These are phyloP conservation scores for Mythimna impura DNA, from an alignment of 2,888 invertebrate species.

Conservation along the genomic window DNA sequence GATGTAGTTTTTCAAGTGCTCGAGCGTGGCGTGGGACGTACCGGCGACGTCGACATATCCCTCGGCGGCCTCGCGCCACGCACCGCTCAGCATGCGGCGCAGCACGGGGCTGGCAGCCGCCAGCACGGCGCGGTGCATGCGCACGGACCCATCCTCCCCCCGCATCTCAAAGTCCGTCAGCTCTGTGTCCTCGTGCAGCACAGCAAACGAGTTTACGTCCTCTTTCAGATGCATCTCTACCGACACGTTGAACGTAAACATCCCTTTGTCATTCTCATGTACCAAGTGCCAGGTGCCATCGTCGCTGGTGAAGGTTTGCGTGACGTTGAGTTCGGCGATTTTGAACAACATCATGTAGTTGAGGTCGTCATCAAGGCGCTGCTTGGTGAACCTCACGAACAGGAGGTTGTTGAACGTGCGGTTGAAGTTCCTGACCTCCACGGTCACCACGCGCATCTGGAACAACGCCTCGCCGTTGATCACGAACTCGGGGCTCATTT, in stretches of 20 bases:
- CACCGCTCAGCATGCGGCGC: conserved; percentile 72
- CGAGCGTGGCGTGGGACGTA: conserved; percentile 69
- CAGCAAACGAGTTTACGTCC: conserved; percentile 65
- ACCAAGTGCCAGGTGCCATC: conserved; percentile 76
- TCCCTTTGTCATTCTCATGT: conserved; percentile 67
- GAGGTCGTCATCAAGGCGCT: conserved; percentile 64
- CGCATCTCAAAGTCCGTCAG: conserved; percentile 77
- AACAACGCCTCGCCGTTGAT: conserved; percentile 69
- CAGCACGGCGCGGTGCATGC: conserved; percentile 72
- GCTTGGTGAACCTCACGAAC: conserved; percentile 70
- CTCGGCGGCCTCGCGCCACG: conserved; percentile 74
- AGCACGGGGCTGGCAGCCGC: conserved; percentile 77
- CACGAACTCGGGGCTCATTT: conserved; percentile 66
- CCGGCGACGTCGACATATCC: conserved; percentile 72
- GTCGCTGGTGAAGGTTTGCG: conserved; percentile 70
- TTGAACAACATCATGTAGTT: conserved; percentile 69
- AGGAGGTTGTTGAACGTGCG: conserved; percentile 71
- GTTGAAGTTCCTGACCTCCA: conserved; percentile 66
- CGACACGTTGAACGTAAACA: conserved; percentile 68
- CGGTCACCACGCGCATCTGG: conserved; percentile 69
- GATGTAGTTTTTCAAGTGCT: conserved; percentile 75
- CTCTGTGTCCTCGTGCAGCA: conserved; percentile 72
- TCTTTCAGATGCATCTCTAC: conserved; percentile 69
- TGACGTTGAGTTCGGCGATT: conserved; percentile 63
- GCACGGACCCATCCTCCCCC: conserved; percentile 74